Percentiles rank a stretch among this genome's conserved stretches.
Evolutionary conservation across 2,888 invertebrate genomes (phyloP).

Genomic region (Biston stratarius): DNA sequence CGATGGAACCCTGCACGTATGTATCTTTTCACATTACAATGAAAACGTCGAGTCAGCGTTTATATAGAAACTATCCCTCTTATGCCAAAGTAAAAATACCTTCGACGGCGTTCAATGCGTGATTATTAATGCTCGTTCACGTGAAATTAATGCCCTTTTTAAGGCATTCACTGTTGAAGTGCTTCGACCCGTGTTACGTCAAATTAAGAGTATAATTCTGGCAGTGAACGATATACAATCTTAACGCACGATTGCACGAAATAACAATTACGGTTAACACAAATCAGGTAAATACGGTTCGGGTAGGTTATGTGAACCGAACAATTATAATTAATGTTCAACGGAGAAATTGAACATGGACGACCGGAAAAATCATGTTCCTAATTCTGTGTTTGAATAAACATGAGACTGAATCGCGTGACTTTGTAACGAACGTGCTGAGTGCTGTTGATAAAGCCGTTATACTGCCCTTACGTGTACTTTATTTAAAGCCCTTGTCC

Average conservation of each 20-base stretch:
- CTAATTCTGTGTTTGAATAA: slow-evolving; percentile 13
- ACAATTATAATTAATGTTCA: slow-evolving; percentile 28
- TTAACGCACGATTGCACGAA: slow-evolving; percentile 39
- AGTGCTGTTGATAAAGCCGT: slow-evolving; percentile 14
- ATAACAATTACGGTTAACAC: slow-evolving; percentile 38
- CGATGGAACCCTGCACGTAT: slow-evolving; percentile 28
- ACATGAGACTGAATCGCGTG: slow-evolving; percentile 16
- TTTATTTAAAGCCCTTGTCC: slow-evolving; percentile 30
- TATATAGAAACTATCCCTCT: slow-evolving; percentile 51
- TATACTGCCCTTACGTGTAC: not conserved
- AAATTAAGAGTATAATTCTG: slow-evolving; percentile 43
- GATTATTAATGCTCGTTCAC: slow-evolving; percentile 62
- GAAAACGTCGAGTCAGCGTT: slow-evolving; percentile 49
- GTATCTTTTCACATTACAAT: slow-evolving; percentile 49
- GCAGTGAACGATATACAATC: slow-evolving; percentile 40
- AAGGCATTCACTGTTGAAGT: slow-evolving; percentile 36
- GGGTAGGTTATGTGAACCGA: slow-evolving; percentile 13
- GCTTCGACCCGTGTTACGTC: slow-evolving; percentile 37
- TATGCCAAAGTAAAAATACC: slow-evolving; percentile 45
- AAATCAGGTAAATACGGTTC: slow-evolving; percentile 29
- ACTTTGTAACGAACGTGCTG: slow-evolving; percentile 6
- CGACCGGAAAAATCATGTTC: slow-evolving; percentile 12
- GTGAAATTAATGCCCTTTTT: slow-evolving; percentile 56
- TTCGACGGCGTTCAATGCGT: slow-evolving; percentile 42
- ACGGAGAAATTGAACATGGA: slow-evolving; percentile 10